Percentiles rank a stretch among this genome's conserved stretches.
Conservation (phyloP, 1,140 invertebrate genomes). For the Nymphalis io region DNA sequence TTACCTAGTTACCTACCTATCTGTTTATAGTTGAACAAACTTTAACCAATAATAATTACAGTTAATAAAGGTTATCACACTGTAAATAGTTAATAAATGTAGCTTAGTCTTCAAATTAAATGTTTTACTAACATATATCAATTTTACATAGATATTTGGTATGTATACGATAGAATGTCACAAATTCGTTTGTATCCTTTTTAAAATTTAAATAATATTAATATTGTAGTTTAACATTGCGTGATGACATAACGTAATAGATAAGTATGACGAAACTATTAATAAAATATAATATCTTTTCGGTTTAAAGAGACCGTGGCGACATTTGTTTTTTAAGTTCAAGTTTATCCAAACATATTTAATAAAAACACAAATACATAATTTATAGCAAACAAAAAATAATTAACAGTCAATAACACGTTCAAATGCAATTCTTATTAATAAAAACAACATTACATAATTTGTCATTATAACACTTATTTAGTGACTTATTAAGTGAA, state of each 20-base stretch:
- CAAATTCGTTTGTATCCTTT: too few relatives aligned
- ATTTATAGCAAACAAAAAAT: neutral
- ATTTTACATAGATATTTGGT: neutral
- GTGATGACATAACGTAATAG: too few relatives aligned
- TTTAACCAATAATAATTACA: neutral
- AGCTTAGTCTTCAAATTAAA: neutral
- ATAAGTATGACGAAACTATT: too few relatives aligned
- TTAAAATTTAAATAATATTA: too few relatives aligned
- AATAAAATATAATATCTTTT: too few relatives aligned
- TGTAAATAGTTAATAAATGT: neutral
- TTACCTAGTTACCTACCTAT: too few relatives aligned
- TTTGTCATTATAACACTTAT: neutral
- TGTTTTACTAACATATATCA: constrained; percentile 4
- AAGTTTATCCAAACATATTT: too few relatives aligned
- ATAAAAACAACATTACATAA: neutral
- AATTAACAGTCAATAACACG: neutral
- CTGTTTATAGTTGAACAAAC: neutral
- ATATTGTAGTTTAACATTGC: too few relatives aligned
- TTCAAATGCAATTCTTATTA: neutral
- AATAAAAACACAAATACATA: neutral
- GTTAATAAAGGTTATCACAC: neutral
- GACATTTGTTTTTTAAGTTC: neutral
- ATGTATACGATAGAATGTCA: too few relatives aligned
- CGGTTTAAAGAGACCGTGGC: neutral
- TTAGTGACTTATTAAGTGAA: neutral